Evolutionary conservation across 2,797 vertebrate species (phyloP).

Genomic region (Pteronotus mesoamericanus): DNA sequence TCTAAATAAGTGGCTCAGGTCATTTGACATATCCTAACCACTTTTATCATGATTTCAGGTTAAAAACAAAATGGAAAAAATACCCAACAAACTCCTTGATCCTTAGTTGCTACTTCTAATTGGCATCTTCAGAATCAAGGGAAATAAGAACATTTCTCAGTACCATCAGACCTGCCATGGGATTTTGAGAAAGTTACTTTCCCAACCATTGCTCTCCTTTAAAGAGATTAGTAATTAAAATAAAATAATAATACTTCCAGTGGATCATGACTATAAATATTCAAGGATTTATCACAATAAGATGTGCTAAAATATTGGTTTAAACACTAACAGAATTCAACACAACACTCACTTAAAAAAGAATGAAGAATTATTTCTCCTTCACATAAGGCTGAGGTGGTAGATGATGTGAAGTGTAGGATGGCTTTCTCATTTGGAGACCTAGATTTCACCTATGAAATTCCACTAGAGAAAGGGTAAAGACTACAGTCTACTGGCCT

Average conservation of each 20-base stretch:
- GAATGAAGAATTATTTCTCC: background rate
- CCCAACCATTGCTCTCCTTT: background rate
- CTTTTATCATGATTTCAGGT: constrained; percentile 48
- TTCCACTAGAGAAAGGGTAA: background rate
- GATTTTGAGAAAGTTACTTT: constrained; percentile 17
- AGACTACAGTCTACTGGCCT: background rate
- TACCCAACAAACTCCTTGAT: background rate
- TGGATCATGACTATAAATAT: background rate
- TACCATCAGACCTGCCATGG: background rate
- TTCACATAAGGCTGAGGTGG: background rate
- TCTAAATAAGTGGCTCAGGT: constrained; percentile 60
- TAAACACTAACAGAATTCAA: background rate
- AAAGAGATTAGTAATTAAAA: background rate
- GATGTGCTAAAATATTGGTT: background rate
- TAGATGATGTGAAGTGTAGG: background rate
- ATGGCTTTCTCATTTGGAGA: background rate
- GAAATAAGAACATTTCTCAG: background rate
- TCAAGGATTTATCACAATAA: constrained; percentile 12
- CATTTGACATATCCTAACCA: constrained; percentile 16
- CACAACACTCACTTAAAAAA: background rate
- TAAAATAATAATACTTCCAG: background rate
- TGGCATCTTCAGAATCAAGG: background rate
- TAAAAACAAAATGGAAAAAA: constrained; percentile 14
- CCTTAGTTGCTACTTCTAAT: background rate
- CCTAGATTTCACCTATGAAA: background rate